Base-by-base conservation (phyloP, 2,797 vertebrate genomes). In the Melanotaenia boesemani region DNA sequence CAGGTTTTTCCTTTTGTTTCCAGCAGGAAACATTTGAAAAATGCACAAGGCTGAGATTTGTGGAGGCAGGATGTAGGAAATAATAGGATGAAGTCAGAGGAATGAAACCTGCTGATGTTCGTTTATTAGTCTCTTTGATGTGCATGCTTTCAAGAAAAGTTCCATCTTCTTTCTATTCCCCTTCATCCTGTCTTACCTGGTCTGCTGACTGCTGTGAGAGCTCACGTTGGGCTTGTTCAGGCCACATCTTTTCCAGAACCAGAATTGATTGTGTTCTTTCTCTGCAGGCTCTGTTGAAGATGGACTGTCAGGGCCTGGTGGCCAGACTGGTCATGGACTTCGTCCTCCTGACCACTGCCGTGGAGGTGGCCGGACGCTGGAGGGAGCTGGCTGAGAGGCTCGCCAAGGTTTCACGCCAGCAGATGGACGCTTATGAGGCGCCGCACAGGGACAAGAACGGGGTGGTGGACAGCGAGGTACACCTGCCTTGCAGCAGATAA, bases 301-400 rank as follows among this genome's bases (percentile, higher is more conserved):
- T 99, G 94, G 97, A 99, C 91, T 99, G 97, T 87, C 98, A 99
- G 89, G 98, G 98, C 36, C 92, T 99, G 5, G 98, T 99, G 1
- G 96, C 97, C 34, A 87, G 97, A 2, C 96, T 99, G 46, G 93
- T 98, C 72, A 96, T 99, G 95, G 98, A 99, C 92, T 99, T 99
- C 0, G 97, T 98, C 58, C 95, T 99, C 61, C 94, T 99, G 80
- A 99, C 98, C 80, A 98, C 97, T 0, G 98, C 98, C 0, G 98
- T 99, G 36, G 98, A 99, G 89, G 95, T 98, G 77, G 96, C 97
- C 0, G 95, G 95, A 10, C 96, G 98, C 71, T 99, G 98, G 98
- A 91, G 97, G 83, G 98, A 99, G 81, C 94, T 99, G 1, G 97
- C 98, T 0, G 98, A 99, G 88, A 96, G 95, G 86, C 94, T 99